phyloP scores from a whole-genome alignment of 1,140 invertebrate species.

The Drosophila murphyi region DNA sequence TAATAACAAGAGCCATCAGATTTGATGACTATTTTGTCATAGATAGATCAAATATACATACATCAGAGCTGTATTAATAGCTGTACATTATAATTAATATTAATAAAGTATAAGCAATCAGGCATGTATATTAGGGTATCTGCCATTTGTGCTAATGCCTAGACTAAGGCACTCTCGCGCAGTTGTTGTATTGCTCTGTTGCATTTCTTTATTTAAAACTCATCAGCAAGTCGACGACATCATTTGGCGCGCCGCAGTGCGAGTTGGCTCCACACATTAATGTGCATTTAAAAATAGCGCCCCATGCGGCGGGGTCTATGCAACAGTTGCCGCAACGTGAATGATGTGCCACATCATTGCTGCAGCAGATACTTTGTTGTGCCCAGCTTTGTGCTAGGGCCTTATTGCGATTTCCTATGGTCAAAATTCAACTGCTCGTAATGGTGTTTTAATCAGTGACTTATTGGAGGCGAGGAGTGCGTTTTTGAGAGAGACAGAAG shows the following conservation, averaged over 20 bases:
- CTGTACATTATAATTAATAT: too few species aligned
- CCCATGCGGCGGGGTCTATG: conserved; percentile 27
- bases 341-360: conserved; percentile 60
- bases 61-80: too few species aligned
- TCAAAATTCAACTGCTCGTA: not conserved
- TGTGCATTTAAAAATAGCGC: conserved; percentile 72
- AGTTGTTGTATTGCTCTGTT: not conserved
- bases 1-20: too few species aligned
- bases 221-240: conserved; percentile 77
- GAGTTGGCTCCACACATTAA: conserved; percentile 61
- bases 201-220: conserved; percentile 76
- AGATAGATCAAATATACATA: too few species aligned
- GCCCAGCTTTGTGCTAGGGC: conserved; percentile 31
- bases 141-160: not conserved
- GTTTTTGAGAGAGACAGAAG: not conserved
- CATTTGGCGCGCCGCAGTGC: conserved; percentile 62
- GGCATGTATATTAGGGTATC: not conserved
- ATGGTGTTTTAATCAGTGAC: conserved; percentile 21
- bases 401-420: not conserved
- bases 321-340: conserved; percentile 44
- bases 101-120: too few species aligned
- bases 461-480: not conserved
- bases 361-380: conserved; percentile 15
- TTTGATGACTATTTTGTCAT: too few species aligned
- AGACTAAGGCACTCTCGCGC: not conserved